Evolutionary conservation across 2,113 vertebrate genomes (phyloP), one percentile per base, ranked within the genome.

Genomic region (Tapirus terrestris): DNA sequence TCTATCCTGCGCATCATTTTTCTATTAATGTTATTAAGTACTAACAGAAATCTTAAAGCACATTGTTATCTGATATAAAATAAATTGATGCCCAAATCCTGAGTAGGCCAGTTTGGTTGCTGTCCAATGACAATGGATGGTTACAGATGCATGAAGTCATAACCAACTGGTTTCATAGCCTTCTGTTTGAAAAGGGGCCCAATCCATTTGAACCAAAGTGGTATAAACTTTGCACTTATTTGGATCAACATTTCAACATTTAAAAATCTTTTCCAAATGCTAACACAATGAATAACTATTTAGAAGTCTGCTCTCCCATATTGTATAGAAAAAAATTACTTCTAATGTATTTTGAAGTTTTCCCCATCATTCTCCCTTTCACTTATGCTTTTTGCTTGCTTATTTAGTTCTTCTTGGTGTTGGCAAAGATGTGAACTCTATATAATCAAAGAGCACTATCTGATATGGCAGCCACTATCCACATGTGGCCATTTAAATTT

Each of bases 141-240:
- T 72, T 79, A 48, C 6, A 97, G 91, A 60, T 89, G 36, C 27
- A 81, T 70, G 29, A 91, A 85, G 56, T 94, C 43, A 48, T 36
- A 56, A 79, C 39, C 48, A 88, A 91, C 31, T 70, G 33, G 77
- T 79, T 81, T 45, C 43, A 88, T 14, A 81, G 39, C 5, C 21
- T 93, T 97, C 82, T 93, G n/a, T 93, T 97, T 96, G 93, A 97
- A 89, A 94, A 68, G 36, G 23, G 51, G 25, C 39, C 56, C 75
- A 29, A 79, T 85, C 12, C 23, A 60, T 61, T 95, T 83, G 63
- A 77, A 84, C 87, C 58, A 63, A 76, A 79, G 48, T 70, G 10
- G 23, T 65, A 60, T 61, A 95, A 94, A 94, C 65, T 72, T 63
- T 63, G 4, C 45, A 81, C 48, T 95, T 73, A 90, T 45, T 82